Base-by-base conservation (phyloP, 2,888 invertebrate species). In the Sycophila texana region DNA sequence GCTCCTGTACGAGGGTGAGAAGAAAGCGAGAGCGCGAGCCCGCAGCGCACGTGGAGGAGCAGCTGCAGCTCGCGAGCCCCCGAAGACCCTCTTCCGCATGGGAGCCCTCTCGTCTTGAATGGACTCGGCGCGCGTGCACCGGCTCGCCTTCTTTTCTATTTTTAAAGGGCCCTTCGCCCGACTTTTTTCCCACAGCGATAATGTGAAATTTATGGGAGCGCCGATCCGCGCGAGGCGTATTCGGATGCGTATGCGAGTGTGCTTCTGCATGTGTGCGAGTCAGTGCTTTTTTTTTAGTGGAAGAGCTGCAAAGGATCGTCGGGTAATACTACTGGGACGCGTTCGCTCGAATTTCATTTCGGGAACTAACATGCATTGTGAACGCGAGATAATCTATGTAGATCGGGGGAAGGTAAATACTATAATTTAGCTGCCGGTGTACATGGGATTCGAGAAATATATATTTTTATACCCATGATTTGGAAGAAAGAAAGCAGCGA, bases 141-240 rank as follows among this genome's bases (percentile, higher is more conserved):
- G n/a, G 14, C 20, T 30, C 22, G 61, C 51, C 26, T 68, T 67
- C 39, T 74, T 65, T 79, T 58, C 71, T 71, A 66, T 79, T 79
- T 79, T 79, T 79, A 79, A 79, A 79, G 70, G 58, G 10, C 77
- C 30, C 26, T 30, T 16, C 26, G 30, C 18, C 14, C 22, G 20
- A 70, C 65, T 65, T 77, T 77, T 78, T 79, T 79, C 75, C 79
- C 75, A 79, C 75, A 79, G 75, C 74, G 79, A 75, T 79, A 79
- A 71, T 79, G 49, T 72, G 71, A 73, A 70, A 68, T 68, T 78
- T 78, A 73, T 68, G 66, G 60, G 58, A 51, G 51, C 57, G 58
- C 61, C 12, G 10, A 22, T 18, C 26, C 7, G 22, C 22, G 49
- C 49, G 30, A 30, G 30, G 30, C 30, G 30, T 30, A n/a, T n/a